phyloP scores from a whole-genome alignment of 2,797 vertebrate species.

The Acanthiza pusilla region DNA sequence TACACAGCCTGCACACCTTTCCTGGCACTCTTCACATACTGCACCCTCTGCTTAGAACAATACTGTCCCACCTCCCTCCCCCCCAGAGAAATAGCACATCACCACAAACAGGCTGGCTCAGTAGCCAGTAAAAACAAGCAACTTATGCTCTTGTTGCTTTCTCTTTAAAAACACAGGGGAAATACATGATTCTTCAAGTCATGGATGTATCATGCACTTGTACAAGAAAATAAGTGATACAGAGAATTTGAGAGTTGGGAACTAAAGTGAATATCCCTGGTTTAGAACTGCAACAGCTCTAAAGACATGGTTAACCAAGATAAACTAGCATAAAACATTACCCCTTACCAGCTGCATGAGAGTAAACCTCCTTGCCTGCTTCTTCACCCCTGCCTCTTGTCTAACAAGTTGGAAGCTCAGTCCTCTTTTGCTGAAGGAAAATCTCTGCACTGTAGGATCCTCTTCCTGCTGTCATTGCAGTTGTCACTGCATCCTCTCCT shows the following conservation, averaged over 20 bases:
- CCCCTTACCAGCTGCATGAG: background rate
- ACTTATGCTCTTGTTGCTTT: background rate
- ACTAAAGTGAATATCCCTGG: background rate
- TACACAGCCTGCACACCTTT: background rate
- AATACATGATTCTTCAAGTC: background rate
- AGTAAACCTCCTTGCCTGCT: background rate
- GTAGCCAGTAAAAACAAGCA: background rate
- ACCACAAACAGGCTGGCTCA: background rate
- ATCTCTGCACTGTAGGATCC: background rate
- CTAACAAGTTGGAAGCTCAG: background rate
- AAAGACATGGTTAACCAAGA: background rate
- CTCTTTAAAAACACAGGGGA: background rate
- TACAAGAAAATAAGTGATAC: background rate
- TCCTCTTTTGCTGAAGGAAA: background rate
- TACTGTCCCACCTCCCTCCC: background rate
- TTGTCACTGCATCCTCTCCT: background rate
- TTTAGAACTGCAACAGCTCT: background rate
- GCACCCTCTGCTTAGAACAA: background rate
- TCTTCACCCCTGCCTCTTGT: background rate
- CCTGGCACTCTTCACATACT: fast-evolving
- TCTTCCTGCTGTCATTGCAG: background rate
- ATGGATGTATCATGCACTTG: too few relatives aligned
- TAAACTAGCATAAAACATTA: background rate
- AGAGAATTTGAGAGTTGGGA: background rate
- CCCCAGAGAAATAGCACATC: background rate